Evolutionary conservation across 2,888 invertebrate genomes (phyloP).

Genomic region (Drosophila borborema): DNA sequence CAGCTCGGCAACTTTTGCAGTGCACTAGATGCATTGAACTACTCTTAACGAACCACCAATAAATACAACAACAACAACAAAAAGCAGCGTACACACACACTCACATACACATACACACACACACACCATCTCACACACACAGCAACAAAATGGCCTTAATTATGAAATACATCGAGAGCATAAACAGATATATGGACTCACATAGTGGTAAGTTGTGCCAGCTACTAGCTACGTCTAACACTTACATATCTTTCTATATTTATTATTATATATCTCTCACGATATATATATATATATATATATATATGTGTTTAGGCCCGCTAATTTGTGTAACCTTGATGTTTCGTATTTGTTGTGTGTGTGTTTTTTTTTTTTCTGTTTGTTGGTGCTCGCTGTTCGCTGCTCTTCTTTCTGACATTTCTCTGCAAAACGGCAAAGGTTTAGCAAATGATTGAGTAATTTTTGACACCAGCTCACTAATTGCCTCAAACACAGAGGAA

Average conservation of each 20-base stretch:
- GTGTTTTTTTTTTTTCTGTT: background rate
- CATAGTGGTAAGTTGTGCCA: slow-evolving; percentile 90
- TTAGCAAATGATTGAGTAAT: slow-evolving; percentile 67
- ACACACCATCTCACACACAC: slow-evolving; percentile 74
- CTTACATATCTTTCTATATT: slow-evolving; percentile 11
- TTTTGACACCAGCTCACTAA: slow-evolving; percentile 81
- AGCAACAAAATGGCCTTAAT: slow-evolving; percentile 90
- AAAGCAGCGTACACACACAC: slow-evolving; percentile 19
- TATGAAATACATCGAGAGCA: slow-evolving; percentile 91
- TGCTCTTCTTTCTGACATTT: slow-evolving; percentile 51
- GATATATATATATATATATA: background rate
- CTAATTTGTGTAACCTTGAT: slow-evolving; percentile 80
- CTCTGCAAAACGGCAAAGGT: slow-evolving; percentile 63
- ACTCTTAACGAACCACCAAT: slow-evolving; percentile 46
- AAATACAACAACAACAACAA: slow-evolving; percentile 34
- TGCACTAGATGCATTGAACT: slow-evolving; percentile 43
- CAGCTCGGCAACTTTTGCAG: slow-evolving; percentile 55
- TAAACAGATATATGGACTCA: slow-evolving; percentile 92
- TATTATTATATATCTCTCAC: slow-evolving; percentile 6
- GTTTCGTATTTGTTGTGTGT: slow-evolving; percentile 23
- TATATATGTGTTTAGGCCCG: slow-evolving; percentile 31
- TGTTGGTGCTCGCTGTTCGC: slow-evolving; percentile 14
- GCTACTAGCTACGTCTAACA: background rate
- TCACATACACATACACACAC: slow-evolving; percentile 10
- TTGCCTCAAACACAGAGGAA: slow-evolving; percentile 46